Evolutionary conservation across 2,888 invertebrate species (phyloP).

Genomic region (Sphecodes monilicornis): DNA sequence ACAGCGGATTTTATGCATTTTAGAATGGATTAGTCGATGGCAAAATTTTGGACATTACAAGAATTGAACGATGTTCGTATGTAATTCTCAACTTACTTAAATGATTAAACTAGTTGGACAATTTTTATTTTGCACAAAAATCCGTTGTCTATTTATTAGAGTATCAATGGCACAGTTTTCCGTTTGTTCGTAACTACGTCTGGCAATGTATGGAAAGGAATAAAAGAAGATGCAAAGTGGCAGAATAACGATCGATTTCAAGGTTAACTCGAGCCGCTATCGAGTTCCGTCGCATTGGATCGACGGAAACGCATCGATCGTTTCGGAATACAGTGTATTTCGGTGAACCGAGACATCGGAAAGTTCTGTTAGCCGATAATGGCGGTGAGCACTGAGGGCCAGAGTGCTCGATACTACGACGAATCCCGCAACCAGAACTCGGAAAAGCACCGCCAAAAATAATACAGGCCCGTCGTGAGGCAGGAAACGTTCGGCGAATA

Average conservation of each 20-base stretch:
- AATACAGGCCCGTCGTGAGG: conserved; percentile 7
- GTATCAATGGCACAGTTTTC: too few species aligned
- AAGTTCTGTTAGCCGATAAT: conserved; percentile 15
- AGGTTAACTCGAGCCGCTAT: neutral
- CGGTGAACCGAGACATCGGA: neutral
- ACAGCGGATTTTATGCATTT: too few species aligned
- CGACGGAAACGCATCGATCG: neutral
- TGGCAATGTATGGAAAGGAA: neutral
- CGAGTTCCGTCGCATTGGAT: neutral
- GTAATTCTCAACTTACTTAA: too few species aligned
- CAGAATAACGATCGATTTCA: neutral
- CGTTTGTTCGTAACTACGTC: too few species aligned
- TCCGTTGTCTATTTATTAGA: too few species aligned
- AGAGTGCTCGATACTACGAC: neutral
- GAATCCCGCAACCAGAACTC: neutral
- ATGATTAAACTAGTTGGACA: too few species aligned
- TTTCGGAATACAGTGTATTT: neutral
- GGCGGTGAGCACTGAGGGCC: neutral
- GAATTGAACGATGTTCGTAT: too few species aligned
- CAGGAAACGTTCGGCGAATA: neutral
- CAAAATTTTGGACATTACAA: too few species aligned
- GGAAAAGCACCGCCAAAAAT: conserved; percentile 16
- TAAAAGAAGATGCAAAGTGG: neutral
- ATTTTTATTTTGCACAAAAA: too few species aligned
- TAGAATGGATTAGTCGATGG: too few species aligned